These are phyloP conservation scores for Onychomys leucogaster DNA, from an alignment of 2,797 vertebrate genomes.

Conservation along the genomic window DNA sequence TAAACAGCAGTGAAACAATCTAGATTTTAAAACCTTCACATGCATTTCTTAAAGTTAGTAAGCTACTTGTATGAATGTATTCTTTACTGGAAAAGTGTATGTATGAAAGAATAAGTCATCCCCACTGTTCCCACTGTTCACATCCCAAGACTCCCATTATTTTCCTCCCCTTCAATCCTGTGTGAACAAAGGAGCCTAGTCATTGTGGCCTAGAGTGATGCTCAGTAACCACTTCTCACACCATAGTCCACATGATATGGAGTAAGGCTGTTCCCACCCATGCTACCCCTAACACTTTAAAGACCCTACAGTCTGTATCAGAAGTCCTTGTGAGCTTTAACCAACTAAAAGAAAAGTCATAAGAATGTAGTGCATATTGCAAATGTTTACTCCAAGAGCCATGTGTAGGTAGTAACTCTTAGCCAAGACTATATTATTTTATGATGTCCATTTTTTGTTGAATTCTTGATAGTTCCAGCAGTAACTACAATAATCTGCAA, in stretches of 20 bases:
- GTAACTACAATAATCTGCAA: not conserved
- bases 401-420: not conserved
- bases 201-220: rapidly evolving
- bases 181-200: not conserved
- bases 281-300: not conserved
- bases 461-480: not conserved
- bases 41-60: slow-evolving; percentile 1
- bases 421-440: not conserved
- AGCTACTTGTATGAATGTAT: not conserved
- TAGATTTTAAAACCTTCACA: slow-evolving; percentile 19
- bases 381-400: not conserved
- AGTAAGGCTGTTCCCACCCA: not conserved
- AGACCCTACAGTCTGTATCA: not conserved
- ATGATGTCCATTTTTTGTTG: not conserved
- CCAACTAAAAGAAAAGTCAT: not conserved
- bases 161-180: not conserved
- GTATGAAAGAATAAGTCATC: not conserved
- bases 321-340: not conserved
- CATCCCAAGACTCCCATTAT: rapidly evolving
- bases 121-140: not conserved
- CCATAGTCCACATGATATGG: not conserved
- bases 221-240: not conserved
- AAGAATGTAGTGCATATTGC: rapidly evolving
- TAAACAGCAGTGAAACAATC: not conserved
- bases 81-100: not conserved